Conservation (phyloP, 1,140 invertebrate species). For the Cydia amplana region DNA sequence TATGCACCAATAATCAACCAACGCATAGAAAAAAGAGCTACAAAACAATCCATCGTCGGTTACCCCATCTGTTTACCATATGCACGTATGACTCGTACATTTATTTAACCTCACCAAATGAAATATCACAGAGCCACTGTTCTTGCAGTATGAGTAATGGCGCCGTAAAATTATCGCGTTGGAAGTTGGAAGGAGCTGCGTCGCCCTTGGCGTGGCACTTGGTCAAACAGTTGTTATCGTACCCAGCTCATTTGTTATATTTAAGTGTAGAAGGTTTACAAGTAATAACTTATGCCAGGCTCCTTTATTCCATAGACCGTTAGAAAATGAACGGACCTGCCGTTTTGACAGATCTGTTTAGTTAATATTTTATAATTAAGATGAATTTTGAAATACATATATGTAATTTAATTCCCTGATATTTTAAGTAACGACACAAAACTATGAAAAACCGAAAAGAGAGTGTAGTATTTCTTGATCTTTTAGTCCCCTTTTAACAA, state of each 20-base stretch:
- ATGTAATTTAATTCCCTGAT: no score
- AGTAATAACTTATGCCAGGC: background rate
- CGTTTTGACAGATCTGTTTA: no score
- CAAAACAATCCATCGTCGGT: background rate
- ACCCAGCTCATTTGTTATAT: conserved; percentile 41
- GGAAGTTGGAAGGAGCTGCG: background rate
- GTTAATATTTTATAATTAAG: no score
- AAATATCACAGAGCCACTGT: conserved; percentile 5
- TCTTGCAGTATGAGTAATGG: conserved; percentile 2
- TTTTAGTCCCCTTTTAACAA: no score
- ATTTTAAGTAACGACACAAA: no score
- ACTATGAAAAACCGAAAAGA: no score
- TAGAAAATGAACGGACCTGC: no score
- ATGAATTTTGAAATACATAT: no score
- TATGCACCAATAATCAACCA: background rate
- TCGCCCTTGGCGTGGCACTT: conserved; percentile 45
- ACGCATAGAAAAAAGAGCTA: background rate
- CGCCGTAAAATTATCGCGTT: background rate
- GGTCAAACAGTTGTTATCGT: conserved; percentile 45
- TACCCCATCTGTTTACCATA: conserved; percentile 29
- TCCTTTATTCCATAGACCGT: background rate
- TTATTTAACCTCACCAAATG: conserved; percentile 4
- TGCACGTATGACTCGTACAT: conserved; percentile 26
- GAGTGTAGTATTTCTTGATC: no score
- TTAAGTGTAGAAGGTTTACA: conserved; percentile 33